Conservation (phyloP, 92 coral and sea anemone species). For the Actinostola sp. region DNA sequence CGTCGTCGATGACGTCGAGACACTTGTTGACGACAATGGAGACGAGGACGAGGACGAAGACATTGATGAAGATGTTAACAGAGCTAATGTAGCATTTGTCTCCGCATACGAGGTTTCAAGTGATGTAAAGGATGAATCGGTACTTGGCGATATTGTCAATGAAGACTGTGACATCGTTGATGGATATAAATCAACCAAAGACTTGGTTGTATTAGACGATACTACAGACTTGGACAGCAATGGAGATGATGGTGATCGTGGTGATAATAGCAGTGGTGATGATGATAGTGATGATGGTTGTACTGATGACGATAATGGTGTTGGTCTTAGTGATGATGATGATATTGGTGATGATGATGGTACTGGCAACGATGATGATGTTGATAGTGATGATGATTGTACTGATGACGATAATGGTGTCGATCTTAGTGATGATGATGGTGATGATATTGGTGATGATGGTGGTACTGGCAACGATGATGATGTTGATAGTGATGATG, state of each 20-base stretch:
- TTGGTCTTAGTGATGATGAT: not conserved
- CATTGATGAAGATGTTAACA: too few relatives aligned
- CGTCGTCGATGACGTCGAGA: too few relatives aligned
- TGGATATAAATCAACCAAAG: too few relatives aligned
- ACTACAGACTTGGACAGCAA: not conserved
- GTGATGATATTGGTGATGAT: not conserved
- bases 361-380: constrained; percentile 8
- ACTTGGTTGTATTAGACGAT: too few relatives aligned
- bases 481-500: not conserved
- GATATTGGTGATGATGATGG: not conserved
- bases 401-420: not conserved
- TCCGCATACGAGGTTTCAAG: not conserved
- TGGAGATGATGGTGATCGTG: not conserved
- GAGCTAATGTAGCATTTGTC: not conserved
- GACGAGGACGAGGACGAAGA: too few relatives aligned
- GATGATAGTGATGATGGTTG: not conserved
- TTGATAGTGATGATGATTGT: not conserved
- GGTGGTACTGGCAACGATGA: not conserved
- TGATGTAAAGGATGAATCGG: not conserved
- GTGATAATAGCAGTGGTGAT: not conserved
- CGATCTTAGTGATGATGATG: not conserved
- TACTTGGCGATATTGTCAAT: constrained; percentile 1
- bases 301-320: constrained; percentile 1
- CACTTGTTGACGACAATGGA: too few relatives aligned
- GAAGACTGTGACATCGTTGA: not conserved